Percentiles rank a stretch among this genome's conserved stretches.
These are phyloP conservation scores for Parazoanthus atlanticus DNA, from an alignment of 92 coral and sea anemone species.

Conservation along the genomic window DNA sequence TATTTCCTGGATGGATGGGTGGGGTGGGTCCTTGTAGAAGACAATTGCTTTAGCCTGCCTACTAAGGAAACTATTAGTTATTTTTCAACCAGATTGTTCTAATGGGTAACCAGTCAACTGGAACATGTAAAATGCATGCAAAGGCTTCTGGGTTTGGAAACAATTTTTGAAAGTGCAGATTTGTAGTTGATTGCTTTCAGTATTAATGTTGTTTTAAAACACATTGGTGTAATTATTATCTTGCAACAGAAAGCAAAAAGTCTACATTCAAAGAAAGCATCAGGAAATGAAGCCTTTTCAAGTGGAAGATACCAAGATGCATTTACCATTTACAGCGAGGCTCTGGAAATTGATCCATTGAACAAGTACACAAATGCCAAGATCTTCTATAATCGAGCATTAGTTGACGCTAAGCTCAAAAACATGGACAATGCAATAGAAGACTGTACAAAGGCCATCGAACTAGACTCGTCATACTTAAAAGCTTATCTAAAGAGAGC, in stretches of 20 bases:
- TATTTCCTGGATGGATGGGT: too few relatives aligned
- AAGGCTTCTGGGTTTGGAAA: background rate
- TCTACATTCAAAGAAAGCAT: constrained; percentile 82
- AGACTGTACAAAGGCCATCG: constrained; percentile 88
- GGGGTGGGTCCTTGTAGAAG: too few relatives aligned
- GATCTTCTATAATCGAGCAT: constrained; percentile 90
- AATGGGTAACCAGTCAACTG: background rate
- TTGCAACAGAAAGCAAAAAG: constrained; percentile 86
- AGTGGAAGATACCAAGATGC: constrained; percentile 82
- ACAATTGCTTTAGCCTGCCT: too few relatives aligned
- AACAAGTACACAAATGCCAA: constrained; percentile 94
- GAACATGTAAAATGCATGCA: background rate
- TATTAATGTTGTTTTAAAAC: background rate
- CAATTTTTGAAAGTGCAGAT: background rate
- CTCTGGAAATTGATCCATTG: constrained; percentile 82
- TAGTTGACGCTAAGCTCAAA: constrained; percentile 87
- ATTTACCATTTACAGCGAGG: constrained; percentile 82
- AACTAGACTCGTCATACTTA: constrained; percentile 79
- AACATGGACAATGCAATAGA: constrained; percentile 89
- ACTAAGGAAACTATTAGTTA: too few relatives aligned
- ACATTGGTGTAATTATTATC: background rate
- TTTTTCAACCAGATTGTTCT: too few relatives aligned
- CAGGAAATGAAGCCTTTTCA: constrained; percentile 89
- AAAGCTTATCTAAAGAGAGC: constrained; percentile 97
- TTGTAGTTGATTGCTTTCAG: background rate